Percentiles rank a stretch among this genome's conserved stretches.
These are phyloP conservation scores for Shargacucullia verbasci DNA, from an alignment of 2,888 invertebrate species.

Conservation along the genomic window DNA sequence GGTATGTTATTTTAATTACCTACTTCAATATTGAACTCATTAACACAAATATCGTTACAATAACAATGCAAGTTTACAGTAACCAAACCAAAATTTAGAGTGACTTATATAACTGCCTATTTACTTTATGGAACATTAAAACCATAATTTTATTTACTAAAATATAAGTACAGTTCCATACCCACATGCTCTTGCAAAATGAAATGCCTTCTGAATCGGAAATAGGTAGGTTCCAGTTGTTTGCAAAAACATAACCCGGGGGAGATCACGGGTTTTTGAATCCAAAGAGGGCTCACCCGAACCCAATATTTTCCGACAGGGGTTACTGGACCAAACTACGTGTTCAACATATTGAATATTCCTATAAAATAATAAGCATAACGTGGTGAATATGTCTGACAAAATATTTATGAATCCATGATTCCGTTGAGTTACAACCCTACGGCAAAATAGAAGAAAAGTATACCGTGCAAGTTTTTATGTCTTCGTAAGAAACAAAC, in stretches of 20 bases:
- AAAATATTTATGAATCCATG: background rate
- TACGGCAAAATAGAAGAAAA: conserved; percentile 39
- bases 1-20: too few relatives aligned
- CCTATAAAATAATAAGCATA: background rate
- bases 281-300: conserved; percentile 31
- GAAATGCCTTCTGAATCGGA: too few relatives aligned
- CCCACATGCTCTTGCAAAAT: too few relatives aligned
- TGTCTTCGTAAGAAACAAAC: conserved; percentile 49
- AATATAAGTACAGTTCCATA: too few relatives aligned
- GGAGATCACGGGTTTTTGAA: conserved; percentile 21
- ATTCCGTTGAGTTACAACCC: conserved; percentile 32
- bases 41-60: too few relatives aligned
- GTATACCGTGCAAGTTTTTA: conserved; percentile 49
- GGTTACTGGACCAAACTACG: conserved; percentile 45
- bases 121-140: too few relatives aligned
- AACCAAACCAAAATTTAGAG: too few relatives aligned
- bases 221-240: conserved; percentile 1
- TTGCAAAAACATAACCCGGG: conserved; percentile 22
- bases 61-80: too few relatives aligned
- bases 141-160: too few relatives aligned
- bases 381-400: background rate
- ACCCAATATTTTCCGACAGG: conserved; percentile 26
- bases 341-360: conserved; percentile 31
- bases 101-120: too few relatives aligned
- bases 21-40: too few relatives aligned